Evolutionary conservation across 2,888 invertebrate genomes (phyloP), one percentile per base, ranked within the genome.

Genomic region (Andrena minutula): DNA sequence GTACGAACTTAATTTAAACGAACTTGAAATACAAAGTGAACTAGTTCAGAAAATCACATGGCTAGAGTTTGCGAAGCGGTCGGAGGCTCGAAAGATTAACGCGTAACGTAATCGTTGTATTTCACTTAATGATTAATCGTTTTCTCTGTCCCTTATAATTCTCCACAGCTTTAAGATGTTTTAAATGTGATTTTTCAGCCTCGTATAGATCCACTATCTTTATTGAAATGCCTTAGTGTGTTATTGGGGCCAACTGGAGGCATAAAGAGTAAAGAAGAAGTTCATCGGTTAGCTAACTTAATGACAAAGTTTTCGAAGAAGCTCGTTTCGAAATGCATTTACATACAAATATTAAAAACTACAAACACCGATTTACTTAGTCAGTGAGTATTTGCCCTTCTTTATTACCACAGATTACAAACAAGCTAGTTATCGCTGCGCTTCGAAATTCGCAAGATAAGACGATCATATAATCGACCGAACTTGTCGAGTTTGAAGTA

Each of bases 291-390:
- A 88, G 97, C 97, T 95, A 98, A 98, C 93, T 96, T 99, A 92
- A 99, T 99, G 99, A 97, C 97, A 64, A 98, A 98, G 94, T 98
- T 97, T 95, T 98, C 98, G 0, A 98, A 97, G 94, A 99, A 99
- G 94, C 95, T 99, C 88, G 99, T 99, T 73, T 98, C 98, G 89
- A 98, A 98, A 95, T 99, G 99, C 95, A 97, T 99, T 91, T 99
- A 99, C 92, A 96, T 98, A 90, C 97, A 98, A 94, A 98, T 99
- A 91, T 94, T 99, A 79, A 97, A 97, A 94, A 97, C 97, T 83
- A 98, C 99, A 12, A 96, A 97, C 92, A 96, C 96, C 6, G 97
- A 97, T 84, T 95, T 98, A 82, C 95, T 99, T 72, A 97, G 97
- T 82, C 96, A 97, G 95, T 96, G 94, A 95, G 95, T 95, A 91